A percentile compares a stretch with the other conserved stretches of the same genome.
These are phyloP conservation scores for Griposia aprilina DNA, from an alignment of 2,888 invertebrate species.

Conservation along the genomic window DNA sequence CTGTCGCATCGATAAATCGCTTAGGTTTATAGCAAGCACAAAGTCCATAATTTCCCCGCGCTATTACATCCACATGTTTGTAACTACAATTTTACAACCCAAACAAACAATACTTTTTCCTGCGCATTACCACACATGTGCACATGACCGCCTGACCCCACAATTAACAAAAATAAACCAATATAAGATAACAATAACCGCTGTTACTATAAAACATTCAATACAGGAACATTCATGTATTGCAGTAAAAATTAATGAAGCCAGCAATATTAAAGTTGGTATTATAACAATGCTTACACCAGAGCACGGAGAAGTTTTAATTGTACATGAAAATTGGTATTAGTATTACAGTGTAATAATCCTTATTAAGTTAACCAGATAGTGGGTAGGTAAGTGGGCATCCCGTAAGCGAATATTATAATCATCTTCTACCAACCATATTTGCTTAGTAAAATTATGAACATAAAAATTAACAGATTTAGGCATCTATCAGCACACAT, in stretches of 20 bases:
- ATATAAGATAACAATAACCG: constrained; percentile 15
- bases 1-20: constrained; percentile 4
- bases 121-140: constrained; percentile 11
- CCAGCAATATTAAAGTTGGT: constrained; percentile 17
- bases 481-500: not conserved
- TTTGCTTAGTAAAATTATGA: not conserved
- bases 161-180: constrained; percentile 26
- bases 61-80: constrained; percentile 15
- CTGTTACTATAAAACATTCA: constrained; percentile 33
- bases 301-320: constrained; percentile 22
- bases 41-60: constrained; percentile 6
- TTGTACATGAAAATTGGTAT: constrained; percentile 17
- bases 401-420: not conserved
- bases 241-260: constrained; percentile 49
- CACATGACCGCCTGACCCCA: constrained; percentile 7
- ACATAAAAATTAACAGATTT: not conserved
- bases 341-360: constrained; percentile 9
- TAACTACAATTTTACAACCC: constrained; percentile 18
- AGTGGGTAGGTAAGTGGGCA: not conserved
- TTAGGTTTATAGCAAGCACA: not conserved
- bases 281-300: constrained; percentile 2
- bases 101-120: constrained; percentile 13
- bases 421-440: not conserved
- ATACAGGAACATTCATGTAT: constrained; percentile 23
- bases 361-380: constrained; percentile 2